Evolutionary conservation across 2,888 invertebrate genomes (phyloP), one percentile per base, ranked within the genome.

Genomic region (Papilio elwesi): DNA sequence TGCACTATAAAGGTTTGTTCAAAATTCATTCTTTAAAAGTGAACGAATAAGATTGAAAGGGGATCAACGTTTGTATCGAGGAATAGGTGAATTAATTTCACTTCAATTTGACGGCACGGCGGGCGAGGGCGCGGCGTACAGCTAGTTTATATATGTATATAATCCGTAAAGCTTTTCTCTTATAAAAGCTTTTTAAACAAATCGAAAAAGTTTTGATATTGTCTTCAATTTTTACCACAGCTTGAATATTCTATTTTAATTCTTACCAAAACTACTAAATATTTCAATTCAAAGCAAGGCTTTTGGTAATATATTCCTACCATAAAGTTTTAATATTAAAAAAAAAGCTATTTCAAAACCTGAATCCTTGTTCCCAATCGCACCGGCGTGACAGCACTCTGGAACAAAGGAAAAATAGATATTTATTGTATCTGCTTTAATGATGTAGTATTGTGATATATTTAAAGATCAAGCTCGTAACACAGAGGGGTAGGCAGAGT

Each of bases 341-440:
- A 51, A 62, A 59, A 62, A 15, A 68, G 68, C 52, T 55, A 64
- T 57, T 57, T 52, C 68, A 59, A 64, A 74, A 91, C 90, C 90
- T 90, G 88, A 76, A 47, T 90, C 89, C 77, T 85, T 88, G 80
- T 83, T 87, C 79, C 84, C 87, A 77, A 86, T 88, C 3, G 80
- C 73, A 74, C 76, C 67, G 16, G 74, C 76, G 15, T 81, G 74
- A 73, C 85, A 84, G 82, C 57, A 65, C 49, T 90, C 90, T 91
- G 90, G 15, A 91, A 91, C 88, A 89, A 90, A 74, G 57, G 59
- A 76, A 78, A 75, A 11, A 10, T 49, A 53, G 13, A 67, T 53
- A 6, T 43, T 67, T 67, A 38, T 67, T 55, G 36, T 67, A 4
- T 53, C 11, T 43, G 49, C 51, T 43, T 67, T 38, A 12, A 64